These are phyloP conservation scores for Amorpha juglandis DNA, from an alignment of 2,888 invertebrate genomes.

Conservation along the genomic window DNA sequence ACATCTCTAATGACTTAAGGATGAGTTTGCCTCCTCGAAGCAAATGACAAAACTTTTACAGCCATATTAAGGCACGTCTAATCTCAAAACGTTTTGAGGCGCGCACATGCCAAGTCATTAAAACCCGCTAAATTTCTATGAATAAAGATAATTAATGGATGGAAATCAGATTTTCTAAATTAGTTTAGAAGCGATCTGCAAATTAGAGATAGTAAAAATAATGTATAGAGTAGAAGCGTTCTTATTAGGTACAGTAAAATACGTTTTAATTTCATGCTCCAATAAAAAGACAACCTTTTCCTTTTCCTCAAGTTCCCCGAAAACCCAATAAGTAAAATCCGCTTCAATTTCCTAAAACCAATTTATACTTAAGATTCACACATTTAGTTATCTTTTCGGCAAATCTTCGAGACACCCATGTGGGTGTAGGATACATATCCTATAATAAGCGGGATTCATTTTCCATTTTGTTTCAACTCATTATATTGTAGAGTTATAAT, in stretches of 20 bases:
- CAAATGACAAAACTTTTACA: constrained; percentile 20
- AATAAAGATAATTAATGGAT: constrained; percentile 15
- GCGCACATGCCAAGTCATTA: neutral
- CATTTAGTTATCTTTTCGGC: constrained; percentile 2
- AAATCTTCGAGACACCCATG: neutral
- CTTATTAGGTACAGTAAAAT: too few species aligned
- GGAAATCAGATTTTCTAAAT: neutral
- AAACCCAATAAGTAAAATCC: neutral
- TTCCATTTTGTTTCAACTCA: neutral
- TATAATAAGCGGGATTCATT: neutral
- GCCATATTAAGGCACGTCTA: constrained; percentile 17
- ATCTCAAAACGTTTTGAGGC: constrained; percentile 5
- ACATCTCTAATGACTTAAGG: constrained; percentile 3
- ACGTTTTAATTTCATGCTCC: neutral
- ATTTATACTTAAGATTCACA: constrained; percentile 12
- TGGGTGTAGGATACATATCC: too few species aligned
- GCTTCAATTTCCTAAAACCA: neutral
- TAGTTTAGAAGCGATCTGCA: neutral
- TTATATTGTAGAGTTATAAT: too few species aligned
- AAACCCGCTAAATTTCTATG: neutral
- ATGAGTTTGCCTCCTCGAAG: neutral
- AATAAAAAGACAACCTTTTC: neutral
- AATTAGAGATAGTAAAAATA: neutral
- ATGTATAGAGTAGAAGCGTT: too few species aligned
- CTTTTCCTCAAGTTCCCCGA: neutral